Base-by-base conservation (phyloP, 92 coral and sea anemone genomes). In the Siderastrea radians region DNA sequence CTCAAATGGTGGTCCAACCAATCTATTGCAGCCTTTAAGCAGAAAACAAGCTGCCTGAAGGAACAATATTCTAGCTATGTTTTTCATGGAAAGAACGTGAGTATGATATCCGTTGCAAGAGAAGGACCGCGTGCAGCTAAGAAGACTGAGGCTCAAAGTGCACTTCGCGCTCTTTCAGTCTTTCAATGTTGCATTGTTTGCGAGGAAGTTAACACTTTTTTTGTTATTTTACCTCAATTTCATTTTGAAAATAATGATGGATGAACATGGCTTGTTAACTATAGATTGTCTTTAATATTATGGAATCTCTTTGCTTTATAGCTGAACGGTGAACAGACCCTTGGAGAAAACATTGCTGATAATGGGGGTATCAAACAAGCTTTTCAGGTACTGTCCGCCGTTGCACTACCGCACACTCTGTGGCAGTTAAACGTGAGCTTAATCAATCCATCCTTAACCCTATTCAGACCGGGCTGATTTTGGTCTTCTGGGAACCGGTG, bases 351-450 rank as follows among this genome's bases (percentile, higher is more conserved):
- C 53, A 95, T 95, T 57, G 98, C 98, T 19, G 98, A 95, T 62
- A 95, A 95, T 82, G 98, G 98, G 45, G 98, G 96, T n/a, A 90
- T 95, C 59, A 95, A 95, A 60, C 96, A 95, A 60, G 88, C 98
- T 1, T 95, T 86, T 74, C 96, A 95, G 96, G 98, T 95, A 61
- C 49, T 73, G 49, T 6, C 2, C 1, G 48, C 14, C 1, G 10
- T 15, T 13, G 5, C 3, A n/a, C 16, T 54, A 26, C 38, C 38
- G 38, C 38, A 26, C 38, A 26, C 38, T 26, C 38, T 26, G 38
- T 26, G 38, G 38, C 0, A 26, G 38, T 26, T 26, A 26, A 26
- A 26, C 38, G 38, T 26, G 38, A 26, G 38, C 38, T 26, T 26
- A 26, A 26, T 26, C 38, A 1, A 1, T 38, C 11, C 65, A 9